Evolutionary conservation across 2,113 vertebrate species (phyloP).

Genomic region (Benitochromis conjunctus): DNA sequence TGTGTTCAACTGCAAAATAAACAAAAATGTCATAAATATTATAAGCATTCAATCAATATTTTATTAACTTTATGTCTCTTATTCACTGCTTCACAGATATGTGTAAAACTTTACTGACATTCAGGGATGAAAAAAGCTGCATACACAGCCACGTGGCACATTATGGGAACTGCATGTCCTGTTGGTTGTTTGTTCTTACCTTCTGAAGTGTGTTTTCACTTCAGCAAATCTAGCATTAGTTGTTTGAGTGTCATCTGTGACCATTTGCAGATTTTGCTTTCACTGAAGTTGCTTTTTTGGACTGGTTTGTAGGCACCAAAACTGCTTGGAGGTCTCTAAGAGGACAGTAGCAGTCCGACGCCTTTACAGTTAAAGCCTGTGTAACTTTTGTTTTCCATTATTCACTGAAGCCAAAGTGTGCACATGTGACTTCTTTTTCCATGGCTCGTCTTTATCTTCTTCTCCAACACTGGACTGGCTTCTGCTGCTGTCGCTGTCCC

Average conservation of each 20-base stretch:
- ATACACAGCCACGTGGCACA: background rate
- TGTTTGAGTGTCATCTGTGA: background rate
- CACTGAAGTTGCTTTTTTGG: background rate
- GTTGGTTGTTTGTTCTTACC: background rate
- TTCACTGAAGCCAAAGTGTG: background rate
- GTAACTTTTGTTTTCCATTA: background rate
- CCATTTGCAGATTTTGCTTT: background rate
- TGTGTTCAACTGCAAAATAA: background rate
- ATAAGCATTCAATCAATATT: background rate
- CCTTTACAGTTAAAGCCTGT: background rate
- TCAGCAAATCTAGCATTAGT: background rate
- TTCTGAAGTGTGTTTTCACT: background rate
- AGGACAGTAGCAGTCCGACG: background rate
- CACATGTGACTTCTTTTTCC: background rate
- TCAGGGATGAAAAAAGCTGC: background rate
- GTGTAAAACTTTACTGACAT: background rate
- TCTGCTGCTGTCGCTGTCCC: background rate
- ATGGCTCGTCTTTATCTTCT: background rate
- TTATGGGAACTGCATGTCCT: background rate
- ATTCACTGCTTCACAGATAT: fast-evolving
- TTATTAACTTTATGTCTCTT: background rate
- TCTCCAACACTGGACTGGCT: background rate
- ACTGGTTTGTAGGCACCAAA: background rate
- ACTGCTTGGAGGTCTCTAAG: background rate
- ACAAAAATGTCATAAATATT: background rate